Conservation (phyloP, 2,113 vertebrate species). For the Octodon degus region DNA sequence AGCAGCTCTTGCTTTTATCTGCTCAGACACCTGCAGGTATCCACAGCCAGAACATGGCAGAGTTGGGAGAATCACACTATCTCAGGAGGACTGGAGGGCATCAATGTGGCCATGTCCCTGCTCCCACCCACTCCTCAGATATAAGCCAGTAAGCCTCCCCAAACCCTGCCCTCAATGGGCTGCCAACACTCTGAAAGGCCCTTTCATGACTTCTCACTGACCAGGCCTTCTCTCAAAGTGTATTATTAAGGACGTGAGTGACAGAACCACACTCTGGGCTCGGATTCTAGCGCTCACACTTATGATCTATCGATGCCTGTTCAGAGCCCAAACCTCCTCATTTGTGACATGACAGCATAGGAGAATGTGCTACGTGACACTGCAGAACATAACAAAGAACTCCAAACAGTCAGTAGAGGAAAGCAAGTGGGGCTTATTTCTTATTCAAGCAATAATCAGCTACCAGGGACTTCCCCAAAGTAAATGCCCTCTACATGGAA, state of each 20-base stretch:
- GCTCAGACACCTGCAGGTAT: background rate
- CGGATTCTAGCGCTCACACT: background rate
- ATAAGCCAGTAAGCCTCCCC: background rate
- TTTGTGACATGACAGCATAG: background rate
- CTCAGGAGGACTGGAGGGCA: background rate
- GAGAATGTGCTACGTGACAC: background rate
- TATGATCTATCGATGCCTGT: background rate
- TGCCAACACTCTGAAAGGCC: background rate
- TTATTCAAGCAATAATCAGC: background rate
- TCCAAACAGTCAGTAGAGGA: background rate
- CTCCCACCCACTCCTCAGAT: background rate
- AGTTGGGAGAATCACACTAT: background rate
- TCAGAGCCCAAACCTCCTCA: background rate
- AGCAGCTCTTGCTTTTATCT: background rate
- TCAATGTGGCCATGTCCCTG: rapidly evolving
- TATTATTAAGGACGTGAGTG: background rate
- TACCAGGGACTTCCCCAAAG: background rate
- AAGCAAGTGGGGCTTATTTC: background rate
- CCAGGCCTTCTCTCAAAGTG: background rate
- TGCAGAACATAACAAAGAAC: background rate
- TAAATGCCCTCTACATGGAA: background rate
- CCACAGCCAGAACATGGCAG: background rate
- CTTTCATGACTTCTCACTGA: background rate
- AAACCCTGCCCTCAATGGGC: background rate
- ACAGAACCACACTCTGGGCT: background rate